phyloP scores from a whole-genome alignment of 2,888 invertebrate species.

The Apamea epomidion region DNA sequence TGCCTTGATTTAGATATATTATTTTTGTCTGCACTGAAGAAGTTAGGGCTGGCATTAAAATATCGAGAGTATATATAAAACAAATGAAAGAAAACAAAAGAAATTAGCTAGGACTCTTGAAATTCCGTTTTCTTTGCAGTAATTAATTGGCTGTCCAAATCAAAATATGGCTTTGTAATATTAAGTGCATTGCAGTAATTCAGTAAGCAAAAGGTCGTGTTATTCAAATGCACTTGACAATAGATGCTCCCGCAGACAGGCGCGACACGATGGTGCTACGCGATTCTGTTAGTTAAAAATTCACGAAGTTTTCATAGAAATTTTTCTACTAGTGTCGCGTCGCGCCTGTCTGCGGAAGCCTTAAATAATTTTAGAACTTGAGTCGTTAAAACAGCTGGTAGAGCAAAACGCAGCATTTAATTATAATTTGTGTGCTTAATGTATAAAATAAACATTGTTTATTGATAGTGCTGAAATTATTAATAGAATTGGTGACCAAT shows the following conservation, averaged over 20 bases:
- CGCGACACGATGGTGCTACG: no score
- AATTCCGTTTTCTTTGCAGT: constrained; percentile 8
- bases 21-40: constrained; percentile 56
- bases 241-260: no score
- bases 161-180: constrained; percentile 15
- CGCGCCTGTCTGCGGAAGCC: no score
- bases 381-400: constrained; percentile 41
- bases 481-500: not conserved
- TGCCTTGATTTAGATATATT: constrained; percentile 70
- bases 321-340: no score
- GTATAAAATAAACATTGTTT: constrained; percentile 10
- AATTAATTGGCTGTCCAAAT: constrained; percentile 35
- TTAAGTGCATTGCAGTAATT: constrained; percentile 10
- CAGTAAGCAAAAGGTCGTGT: constrained; percentile 14
- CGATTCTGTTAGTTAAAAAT: no score
- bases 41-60: constrained; percentile 58
- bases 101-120: not conserved
- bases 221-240: constrained; percentile 46
- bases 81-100: constrained; percentile 40
- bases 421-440: constrained; percentile 35
- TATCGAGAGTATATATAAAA: constrained; percentile 45
- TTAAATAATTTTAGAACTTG: constrained; percentile 43
- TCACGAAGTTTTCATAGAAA: no score
- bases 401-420: constrained; percentile 18
- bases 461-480: not conserved